phyloP scores from a whole-genome alignment of 2,797 vertebrate genomes.

The Rhinoraja longicauda region DNA sequence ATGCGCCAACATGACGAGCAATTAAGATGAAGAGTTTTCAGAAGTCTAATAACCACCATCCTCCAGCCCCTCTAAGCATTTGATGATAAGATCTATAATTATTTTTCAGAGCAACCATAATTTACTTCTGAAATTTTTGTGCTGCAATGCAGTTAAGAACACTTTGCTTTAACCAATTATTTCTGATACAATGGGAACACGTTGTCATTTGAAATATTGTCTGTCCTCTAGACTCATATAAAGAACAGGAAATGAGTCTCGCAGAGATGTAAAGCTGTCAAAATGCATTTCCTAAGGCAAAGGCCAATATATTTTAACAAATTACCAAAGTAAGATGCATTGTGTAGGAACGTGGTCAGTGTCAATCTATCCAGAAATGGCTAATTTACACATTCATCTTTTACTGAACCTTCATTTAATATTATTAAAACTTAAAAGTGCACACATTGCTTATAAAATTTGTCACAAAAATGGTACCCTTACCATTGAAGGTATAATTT shows the following conservation, averaged over 20 bases:
- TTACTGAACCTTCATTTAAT: neutral
- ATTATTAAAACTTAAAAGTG: neutral
- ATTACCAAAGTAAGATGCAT: neutral
- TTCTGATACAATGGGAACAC: neutral
- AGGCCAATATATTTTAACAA: neutral
- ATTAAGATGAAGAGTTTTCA: slow-evolving; percentile 3
- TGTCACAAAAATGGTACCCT: neutral
- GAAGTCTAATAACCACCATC: neutral
- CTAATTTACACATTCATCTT: neutral
- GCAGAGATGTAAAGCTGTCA: neutral
- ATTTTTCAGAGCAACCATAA: neutral
- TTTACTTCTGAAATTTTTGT: neutral
- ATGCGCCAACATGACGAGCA: neutral
- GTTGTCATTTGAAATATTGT: neutral
- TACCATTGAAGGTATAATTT: neutral
- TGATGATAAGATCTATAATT: neutral
- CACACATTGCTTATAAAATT: neutral
- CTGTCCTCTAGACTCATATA: neutral
- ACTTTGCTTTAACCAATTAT: neutral
- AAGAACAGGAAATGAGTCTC: slow-evolving; percentile 6
- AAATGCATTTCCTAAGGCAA: neutral
- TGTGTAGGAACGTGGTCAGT: neutral
- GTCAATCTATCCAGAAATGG: neutral
- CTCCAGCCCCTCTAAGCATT: neutral
- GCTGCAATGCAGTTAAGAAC: neutral